Percentiles rank a stretch among this genome's conserved stretches.
phyloP scores from a whole-genome alignment of 2,797 vertebrate species.

The Merluccius polli region DNA sequence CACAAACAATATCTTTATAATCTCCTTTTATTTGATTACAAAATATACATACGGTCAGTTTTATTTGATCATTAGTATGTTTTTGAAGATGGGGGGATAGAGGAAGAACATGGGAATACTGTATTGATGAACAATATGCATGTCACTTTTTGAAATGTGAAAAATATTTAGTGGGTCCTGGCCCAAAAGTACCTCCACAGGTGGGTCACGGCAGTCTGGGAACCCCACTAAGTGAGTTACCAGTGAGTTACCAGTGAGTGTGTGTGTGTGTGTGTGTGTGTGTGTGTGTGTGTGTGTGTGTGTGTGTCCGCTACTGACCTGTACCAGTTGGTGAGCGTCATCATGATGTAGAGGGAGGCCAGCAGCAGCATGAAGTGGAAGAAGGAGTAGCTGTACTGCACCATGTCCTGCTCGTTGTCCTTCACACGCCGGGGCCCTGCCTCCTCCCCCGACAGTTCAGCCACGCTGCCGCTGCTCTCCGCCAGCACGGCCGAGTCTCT shows the following conservation, averaged over 20 bases:
- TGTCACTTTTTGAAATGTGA: background rate
- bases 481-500: constrained; percentile 78
- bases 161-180: background rate
- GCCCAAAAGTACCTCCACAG: background rate
- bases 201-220: background rate
- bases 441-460: constrained; percentile 57
- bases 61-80: background rate
- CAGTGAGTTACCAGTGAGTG: background rate
- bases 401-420: constrained; percentile 84
- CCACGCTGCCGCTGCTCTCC: constrained; percentile 51
- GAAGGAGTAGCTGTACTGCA: constrained; percentile 88
- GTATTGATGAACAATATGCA: background rate
- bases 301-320: constrained; percentile 73
- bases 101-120: too few species aligned
- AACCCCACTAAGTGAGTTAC: background rate
- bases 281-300: background rate
- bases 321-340: constrained; percentile 96
- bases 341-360: constrained; percentile 95
- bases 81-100: too few species aligned
- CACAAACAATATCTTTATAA: background rate
- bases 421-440: constrained; percentile 60
- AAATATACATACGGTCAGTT: background rate
- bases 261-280: background rate
- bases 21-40: background rate
- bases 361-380: constrained; percentile 90